These are phyloP conservation scores for Phoenoteleia sp. DNA, from an alignment of 2,888 invertebrate species.

Conservation along the genomic window DNA sequence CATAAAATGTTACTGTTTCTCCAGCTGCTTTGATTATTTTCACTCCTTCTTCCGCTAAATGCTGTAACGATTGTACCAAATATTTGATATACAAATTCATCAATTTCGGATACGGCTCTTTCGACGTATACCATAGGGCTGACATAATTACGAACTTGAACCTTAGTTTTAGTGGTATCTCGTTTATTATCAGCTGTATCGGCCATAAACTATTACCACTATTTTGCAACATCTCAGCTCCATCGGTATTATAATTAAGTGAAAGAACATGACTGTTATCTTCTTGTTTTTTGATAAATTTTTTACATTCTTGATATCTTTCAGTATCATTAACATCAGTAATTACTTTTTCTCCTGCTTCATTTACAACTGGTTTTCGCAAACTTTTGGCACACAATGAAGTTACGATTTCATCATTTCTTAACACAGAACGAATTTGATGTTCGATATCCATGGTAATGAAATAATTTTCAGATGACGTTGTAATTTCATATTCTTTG, in stretches of 20 bases:
- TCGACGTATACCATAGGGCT: not conserved
- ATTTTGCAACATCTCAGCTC: constrained; percentile 18
- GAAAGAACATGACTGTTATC: not conserved
- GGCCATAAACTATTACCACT: constrained; percentile 30
- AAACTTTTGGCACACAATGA: not conserved
- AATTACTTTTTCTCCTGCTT: not conserved
- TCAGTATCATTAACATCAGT: constrained; percentile 3
- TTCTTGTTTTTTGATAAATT: not conserved
- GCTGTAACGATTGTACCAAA: too few species aligned
- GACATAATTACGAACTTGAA: not conserved
- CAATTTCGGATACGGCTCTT: not conserved
- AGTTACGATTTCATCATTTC: not conserved
- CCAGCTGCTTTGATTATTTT: too few species aligned
- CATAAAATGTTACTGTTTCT: too few species aligned
- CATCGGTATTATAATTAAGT: constrained; percentile 20
- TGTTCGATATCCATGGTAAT: constrained; percentile 14
- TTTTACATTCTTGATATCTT: not conserved
- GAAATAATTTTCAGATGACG: constrained; percentile 23
- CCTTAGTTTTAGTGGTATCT: constrained; percentile 1
- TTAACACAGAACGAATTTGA: constrained; percentile 18
- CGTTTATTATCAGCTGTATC: constrained; percentile 6
- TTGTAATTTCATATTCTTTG: not conserved
- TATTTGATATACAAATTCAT: not conserved
- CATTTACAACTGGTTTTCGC: not conserved
- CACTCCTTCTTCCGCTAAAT: too few species aligned